phyloP scores from a whole-genome alignment of 2,797 vertebrate species.

The Sebastiscus tertius region DNA sequence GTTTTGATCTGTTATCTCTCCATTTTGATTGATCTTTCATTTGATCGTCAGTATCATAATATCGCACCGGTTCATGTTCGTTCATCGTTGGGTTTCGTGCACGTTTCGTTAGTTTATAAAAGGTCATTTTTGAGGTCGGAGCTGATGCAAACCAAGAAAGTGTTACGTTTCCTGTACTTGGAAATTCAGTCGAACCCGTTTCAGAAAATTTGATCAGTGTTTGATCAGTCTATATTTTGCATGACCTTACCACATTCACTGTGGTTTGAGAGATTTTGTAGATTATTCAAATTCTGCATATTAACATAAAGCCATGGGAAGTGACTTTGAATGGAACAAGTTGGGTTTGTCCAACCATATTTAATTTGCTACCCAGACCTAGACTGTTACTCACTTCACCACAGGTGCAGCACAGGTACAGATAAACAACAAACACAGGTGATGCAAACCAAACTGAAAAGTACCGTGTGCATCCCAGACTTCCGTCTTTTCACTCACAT shows the following conservation, averaged over 20 bases:
- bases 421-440: constrained; percentile 38
- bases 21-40: constrained; percentile 60
- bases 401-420: constrained; percentile 34
- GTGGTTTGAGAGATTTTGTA: constrained; percentile 35
- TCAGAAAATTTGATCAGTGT: not conserved
- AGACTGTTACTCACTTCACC: constrained; percentile 63
- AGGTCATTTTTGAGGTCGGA: constrained; percentile 17
- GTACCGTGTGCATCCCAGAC: constrained; percentile 33
- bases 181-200: constrained; percentile 3
- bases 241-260: constrained; percentile 31
- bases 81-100: constrained; percentile 34
- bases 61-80: constrained; percentile 22
- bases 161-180: constrained; percentile 8
- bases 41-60: constrained; percentile 48
- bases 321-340: constrained; percentile 17
- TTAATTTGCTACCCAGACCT: constrained; percentile 25
- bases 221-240: constrained; percentile 31
- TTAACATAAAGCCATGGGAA: constrained; percentile 14
- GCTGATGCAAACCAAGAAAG: constrained; percentile 9
- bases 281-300: constrained; percentile 23
- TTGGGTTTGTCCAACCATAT: constrained; percentile 24
- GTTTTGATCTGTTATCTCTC: constrained; percentile 45
- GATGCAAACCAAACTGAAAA: constrained; percentile 41
- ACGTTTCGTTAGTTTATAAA: constrained; percentile 15
- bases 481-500: constrained; percentile 7